Base-by-base conservation (phyloP, 2,113 vertebrate genomes). In the Epinephelus lanceolatus region DNA sequence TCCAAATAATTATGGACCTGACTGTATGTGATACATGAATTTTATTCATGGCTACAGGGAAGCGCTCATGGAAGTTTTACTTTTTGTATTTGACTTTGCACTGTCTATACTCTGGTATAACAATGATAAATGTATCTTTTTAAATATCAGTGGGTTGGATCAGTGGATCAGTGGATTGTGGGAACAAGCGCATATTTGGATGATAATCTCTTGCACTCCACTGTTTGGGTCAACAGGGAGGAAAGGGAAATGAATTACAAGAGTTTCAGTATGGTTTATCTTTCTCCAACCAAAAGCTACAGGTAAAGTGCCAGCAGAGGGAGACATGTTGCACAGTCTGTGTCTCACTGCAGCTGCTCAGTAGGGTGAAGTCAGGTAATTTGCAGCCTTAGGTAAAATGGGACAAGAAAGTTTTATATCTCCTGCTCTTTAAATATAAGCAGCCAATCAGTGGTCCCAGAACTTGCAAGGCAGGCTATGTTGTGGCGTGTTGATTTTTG, bases 271-370 rank as follows among this genome's bases (percentile, higher is more conserved):
- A 10, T 30, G 18, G 6, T 57, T 23, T 19, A 68, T 47, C 5
- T 8, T 63, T 42, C 3, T 6, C 6, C 19, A 47, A 67, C 33
- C 13, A 57, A 13, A 45, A 49, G 23, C 8, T 13, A 5, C 14
- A 68, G 2, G 14, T 61, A 71, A 14, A 56, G n/a, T 40, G 4
- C 56, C 72, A 73, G 40, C 5, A 25, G 86, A 69, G 51, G 77
- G 77, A 73, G 56, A 23, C 33, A 42, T 27, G 3, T 10, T 6
- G 27, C 47, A 40, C 25, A n/a, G 40, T 70, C 1, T 45, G 11
- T 33, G 27, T 61, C 3, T 71, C 47, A 18, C 55, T 69, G 45
- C 55, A 59, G 19, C 61, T n/a, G 19, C 7, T 51, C 17, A 6
- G 23, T 15, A 17, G 14, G 3, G 33, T 37, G 6, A 37, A 37